Conservation (phyloP, 2,888 invertebrate species). For the Phengaris alcon region DNA sequence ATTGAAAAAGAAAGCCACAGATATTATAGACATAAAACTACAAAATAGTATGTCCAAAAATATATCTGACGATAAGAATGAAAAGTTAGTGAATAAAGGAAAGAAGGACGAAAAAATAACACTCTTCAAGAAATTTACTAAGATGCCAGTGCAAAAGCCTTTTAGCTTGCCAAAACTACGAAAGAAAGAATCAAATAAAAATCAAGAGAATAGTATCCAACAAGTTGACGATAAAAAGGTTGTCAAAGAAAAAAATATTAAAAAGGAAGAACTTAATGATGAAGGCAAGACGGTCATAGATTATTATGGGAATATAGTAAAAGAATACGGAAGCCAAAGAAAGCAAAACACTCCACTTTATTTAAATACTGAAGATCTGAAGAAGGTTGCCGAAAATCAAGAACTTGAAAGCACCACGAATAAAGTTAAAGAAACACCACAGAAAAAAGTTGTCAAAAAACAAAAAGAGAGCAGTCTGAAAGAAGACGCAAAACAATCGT, state of each 20-base stretch:
- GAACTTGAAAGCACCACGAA: conserved; percentile 45
- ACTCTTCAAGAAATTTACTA: conserved; percentile 67
- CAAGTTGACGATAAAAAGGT: conserved; percentile 39
- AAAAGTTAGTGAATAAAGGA: conserved; percentile 47
- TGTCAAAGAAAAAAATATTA: conserved; percentile 47
- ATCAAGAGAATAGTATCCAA: conserved; percentile 24
- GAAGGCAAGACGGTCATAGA: conserved; percentile 86
- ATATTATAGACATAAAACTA: conserved; percentile 44
- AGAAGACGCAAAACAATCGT: neutral
- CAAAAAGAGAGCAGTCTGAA: conserved; percentile 2
- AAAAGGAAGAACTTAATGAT: conserved; percentile 45
- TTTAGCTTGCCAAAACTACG: conserved; percentile 63
- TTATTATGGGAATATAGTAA: conserved; percentile 89
- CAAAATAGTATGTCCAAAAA: conserved; percentile 41
- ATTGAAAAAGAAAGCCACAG: conserved; percentile 80
- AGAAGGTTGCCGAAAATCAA: conserved; percentile 77
- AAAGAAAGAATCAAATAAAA: conserved; percentile 57
- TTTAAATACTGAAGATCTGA: conserved; percentile 81
- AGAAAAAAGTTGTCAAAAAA: conserved; percentile 16
- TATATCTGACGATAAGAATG: conserved; percentile 44
- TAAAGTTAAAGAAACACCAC: conserved; percentile 45
- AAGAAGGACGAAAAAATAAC: conserved; percentile 64
- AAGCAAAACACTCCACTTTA: conserved; percentile 75
- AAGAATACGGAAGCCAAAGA: conserved; percentile 81
- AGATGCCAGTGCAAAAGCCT: conserved; percentile 62